These are phyloP conservation scores for Augiades crinisus DNA, from an alignment of 2,888 invertebrate genomes.

Conservation along the genomic window DNA sequence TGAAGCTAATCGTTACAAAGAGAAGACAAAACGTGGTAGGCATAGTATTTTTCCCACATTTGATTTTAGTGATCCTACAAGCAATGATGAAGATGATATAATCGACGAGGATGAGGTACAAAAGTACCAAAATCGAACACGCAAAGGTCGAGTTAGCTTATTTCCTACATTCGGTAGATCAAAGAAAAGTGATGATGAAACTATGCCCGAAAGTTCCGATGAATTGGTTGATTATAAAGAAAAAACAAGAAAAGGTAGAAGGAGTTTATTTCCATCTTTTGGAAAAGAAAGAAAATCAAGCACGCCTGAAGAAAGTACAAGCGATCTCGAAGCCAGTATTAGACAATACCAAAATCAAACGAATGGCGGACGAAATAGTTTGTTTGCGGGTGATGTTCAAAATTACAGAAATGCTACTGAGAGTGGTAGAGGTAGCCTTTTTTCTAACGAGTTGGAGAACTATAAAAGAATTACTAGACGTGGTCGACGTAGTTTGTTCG, in stretches of 20 bases:
- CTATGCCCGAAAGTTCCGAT: constrained; percentile 69
- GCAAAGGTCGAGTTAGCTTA: constrained; percentile 64
- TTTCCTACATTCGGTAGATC: constrained; percentile 68
- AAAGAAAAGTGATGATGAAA: constrained; percentile 53
- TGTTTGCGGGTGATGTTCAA: constrained; percentile 51
- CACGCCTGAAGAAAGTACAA: constrained; percentile 47
- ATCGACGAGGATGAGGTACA: constrained; percentile 67
- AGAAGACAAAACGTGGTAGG: constrained; percentile 61
- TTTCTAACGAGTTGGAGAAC: constrained; percentile 58
- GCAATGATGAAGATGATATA: constrained; percentile 61
- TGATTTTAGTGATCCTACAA: constrained; percentile 57
- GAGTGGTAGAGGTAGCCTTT: constrained; percentile 42
- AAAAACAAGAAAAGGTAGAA: constrained; percentile 61
- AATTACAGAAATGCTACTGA: constrained; percentile 44
- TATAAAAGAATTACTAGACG: constrained; percentile 64
- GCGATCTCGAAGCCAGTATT: constrained; percentile 65
- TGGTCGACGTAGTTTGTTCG: constrained; percentile 71
- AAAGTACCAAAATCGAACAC: constrained; percentile 66
- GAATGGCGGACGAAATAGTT: constrained; percentile 52
- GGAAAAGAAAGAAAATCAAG: constrained; percentile 66
- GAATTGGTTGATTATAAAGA: constrained; percentile 69
- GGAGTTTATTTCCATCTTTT: constrained; percentile 68
- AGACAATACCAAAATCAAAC: constrained; percentile 63
- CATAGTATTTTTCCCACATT: constrained; percentile 71
- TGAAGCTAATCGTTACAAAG: constrained; percentile 57